Conservation (phyloP, 2,113 vertebrate genomes). For the Platysteira castanea region DNA sequence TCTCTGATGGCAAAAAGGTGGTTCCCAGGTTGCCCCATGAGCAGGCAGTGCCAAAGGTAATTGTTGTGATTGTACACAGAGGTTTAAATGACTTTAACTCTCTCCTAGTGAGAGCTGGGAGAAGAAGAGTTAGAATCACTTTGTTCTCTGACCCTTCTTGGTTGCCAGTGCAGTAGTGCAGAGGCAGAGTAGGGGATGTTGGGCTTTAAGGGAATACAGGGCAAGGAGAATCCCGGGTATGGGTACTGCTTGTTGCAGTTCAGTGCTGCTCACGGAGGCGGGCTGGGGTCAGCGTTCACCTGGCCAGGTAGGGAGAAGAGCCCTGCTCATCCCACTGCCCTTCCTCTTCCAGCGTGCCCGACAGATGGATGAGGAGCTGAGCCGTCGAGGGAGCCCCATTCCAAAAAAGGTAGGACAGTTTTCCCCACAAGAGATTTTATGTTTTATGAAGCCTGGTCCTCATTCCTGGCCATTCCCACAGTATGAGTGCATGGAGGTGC, state of each 20-base stretch:
- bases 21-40: constrained; percentile 74
- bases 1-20: constrained; percentile 83
- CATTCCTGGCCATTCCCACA: not conserved
- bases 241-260: not conserved
- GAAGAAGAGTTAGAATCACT: not conserved
- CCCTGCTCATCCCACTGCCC: not conserved
- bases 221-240: not conserved
- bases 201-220: not conserved
- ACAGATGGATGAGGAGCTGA: constrained; percentile 82
- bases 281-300: not conserved
- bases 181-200: not conserved
- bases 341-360: constrained; percentile 76
- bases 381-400: constrained; percentile 83
- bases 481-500: fast-evolving
- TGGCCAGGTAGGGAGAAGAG: fast-evolving
- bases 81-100: too few species aligned
- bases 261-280: fast-evolving
- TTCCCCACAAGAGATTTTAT: not conserved
- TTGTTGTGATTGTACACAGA: not conserved
- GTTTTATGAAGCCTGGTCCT: not conserved
- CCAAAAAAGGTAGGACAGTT: constrained; percentile 83
- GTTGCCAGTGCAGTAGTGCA: fast-evolving
- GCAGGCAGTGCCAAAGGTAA: constrained; percentile 80
- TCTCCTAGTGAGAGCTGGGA: not conserved
- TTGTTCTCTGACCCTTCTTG: not conserved